Conservation (phyloP, 2,113 vertebrate species). For the Cyphomyrus plagiostoma region DNA sequence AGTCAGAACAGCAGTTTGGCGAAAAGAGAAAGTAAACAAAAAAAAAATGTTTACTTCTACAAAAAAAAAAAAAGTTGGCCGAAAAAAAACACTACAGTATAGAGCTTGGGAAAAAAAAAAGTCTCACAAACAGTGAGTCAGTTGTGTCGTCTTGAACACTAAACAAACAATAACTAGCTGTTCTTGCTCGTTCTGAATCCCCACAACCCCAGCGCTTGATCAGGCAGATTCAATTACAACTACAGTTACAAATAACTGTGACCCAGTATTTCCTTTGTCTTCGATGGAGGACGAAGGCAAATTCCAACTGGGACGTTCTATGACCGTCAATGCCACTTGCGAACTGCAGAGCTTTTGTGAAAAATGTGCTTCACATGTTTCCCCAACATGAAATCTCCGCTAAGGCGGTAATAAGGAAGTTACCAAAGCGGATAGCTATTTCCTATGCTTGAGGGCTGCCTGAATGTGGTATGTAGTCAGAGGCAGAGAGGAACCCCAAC, state of each 20-base stretch:
- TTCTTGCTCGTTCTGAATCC: not conserved
- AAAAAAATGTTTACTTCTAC: not conserved
- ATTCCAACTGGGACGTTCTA: too few species aligned
- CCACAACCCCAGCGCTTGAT: not conserved
- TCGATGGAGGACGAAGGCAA: not conserved
- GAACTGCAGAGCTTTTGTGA: not conserved
- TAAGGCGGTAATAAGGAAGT: slow-evolving; percentile 1
- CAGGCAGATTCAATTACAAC: not conserved
- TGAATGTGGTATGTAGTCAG: too few species aligned
- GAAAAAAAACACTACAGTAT: not conserved
- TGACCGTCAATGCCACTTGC: not conserved
- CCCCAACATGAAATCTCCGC: not conserved
- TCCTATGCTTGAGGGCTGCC: not conserved
- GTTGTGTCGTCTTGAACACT: not conserved
- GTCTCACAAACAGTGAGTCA: too few species aligned
- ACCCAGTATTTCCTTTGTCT: not conserved
- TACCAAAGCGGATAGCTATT: slow-evolving; percentile 2
- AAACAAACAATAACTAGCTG: not conserved
- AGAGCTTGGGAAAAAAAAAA: not conserved
- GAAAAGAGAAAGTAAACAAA: not conserved
- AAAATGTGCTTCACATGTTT: not conserved
- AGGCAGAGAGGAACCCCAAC: not conserved
- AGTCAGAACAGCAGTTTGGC: not conserved
- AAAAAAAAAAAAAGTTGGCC: not conserved
- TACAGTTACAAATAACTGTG: not conserved